Conservation (phyloP, 2,888 invertebrate genomes). For the Callosobruchus maculatus region DNA sequence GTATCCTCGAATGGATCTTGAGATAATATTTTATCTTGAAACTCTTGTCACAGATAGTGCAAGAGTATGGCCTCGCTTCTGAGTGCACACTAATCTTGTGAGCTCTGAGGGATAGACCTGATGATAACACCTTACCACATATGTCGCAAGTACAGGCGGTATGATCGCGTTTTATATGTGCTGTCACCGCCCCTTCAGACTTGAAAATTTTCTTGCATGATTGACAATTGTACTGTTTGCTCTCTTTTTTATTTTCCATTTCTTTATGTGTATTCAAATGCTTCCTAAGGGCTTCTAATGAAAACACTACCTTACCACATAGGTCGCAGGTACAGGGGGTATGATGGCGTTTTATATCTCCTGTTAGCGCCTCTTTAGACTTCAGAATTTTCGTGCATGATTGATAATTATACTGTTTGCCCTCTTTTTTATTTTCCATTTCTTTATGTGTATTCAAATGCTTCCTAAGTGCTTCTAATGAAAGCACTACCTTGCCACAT, state of each 20-base stretch:
- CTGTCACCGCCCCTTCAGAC: not conserved
- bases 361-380: too few species aligned
- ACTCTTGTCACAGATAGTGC: constrained; percentile 47
- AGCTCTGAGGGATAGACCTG: not conserved
- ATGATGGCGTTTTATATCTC: too few species aligned
- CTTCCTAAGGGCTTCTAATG: too few species aligned
- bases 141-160: not conserved
- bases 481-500: too few species aligned
- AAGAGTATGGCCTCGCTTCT: constrained; percentile 13
- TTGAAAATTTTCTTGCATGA: not conserved
- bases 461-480: too few species aligned
- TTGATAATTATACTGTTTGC: not conserved
- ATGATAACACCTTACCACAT: not conserved
- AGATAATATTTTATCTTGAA: too few species aligned
- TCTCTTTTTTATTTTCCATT: not conserved
- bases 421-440: not conserved
- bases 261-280: not conserved
- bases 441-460: not conserved
- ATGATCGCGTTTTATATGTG: not conserved
- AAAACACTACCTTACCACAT: too few species aligned
- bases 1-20: not conserved
- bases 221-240: not conserved
- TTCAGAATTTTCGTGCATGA: not conserved
- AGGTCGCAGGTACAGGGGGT: too few species aligned
- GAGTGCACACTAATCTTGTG: constrained; percentile 6